A percentile compares a stretch with the other conserved stretches of the same genome.
These are phyloP conservation scores for Syrista parreyssii DNA, from an alignment of 2,888 invertebrate genomes.

Conservation along the genomic window DNA sequence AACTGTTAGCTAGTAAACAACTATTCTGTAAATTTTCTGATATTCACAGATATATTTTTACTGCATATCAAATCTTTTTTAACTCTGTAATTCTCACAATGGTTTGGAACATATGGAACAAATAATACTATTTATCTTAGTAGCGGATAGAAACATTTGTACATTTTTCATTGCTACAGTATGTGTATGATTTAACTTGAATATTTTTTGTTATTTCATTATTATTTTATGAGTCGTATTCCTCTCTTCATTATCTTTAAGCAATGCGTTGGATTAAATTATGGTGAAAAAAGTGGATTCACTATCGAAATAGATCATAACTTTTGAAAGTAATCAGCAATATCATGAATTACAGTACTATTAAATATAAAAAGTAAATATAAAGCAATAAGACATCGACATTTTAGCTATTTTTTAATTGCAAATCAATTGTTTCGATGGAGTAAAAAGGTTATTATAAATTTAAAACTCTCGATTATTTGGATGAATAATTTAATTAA, in stretches of 20 bases:
- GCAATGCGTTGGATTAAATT: neutral
- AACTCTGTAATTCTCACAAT: neutral
- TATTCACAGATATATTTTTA: neutral
- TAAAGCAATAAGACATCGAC: neutral
- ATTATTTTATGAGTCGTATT: slow-evolving; percentile 10
- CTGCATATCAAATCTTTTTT: neutral
- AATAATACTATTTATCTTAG: neutral
- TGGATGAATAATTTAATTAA: neutral
- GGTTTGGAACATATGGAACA: neutral
- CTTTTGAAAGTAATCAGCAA: neutral
- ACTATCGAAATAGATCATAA: neutral
- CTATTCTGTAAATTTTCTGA: neutral
- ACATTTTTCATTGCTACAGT: slow-evolving; percentile 20
- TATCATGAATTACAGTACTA: neutral
- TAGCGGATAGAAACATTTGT: slow-evolving; percentile 18
- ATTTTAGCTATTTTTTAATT: neutral
- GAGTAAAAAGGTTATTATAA: neutral
- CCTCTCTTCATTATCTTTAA: slow-evolving; percentile 2
- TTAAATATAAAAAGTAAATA: neutral
- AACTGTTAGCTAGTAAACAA: neutral
- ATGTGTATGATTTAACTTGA: slow-evolving; percentile 14
- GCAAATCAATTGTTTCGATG: neutral
- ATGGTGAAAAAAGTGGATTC: neutral
- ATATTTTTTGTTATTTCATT: slow-evolving; percentile 15
- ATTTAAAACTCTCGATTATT: neutral